Conservation (phyloP, 2,797 vertebrate genomes). For the Tokudaia muenninki region DNA sequence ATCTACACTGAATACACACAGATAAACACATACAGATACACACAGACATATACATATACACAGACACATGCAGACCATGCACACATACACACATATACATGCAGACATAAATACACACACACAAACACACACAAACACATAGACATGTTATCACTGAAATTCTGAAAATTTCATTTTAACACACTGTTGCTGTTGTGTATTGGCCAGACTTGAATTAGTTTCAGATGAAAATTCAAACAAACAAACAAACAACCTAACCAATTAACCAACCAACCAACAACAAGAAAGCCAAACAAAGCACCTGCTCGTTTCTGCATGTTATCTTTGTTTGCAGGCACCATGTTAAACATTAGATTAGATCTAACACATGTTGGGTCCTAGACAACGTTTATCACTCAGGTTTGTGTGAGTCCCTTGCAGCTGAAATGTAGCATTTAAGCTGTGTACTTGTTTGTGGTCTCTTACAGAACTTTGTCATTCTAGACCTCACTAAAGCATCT, state of each 20-base stretch:
- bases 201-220: slow-evolving; percentile 56
- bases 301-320: neutral
- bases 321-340: slow-evolving; percentile 6
- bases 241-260: neutral
- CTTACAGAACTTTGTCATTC: slow-evolving; percentile 4
- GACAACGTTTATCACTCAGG: neutral
- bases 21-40: neutral
- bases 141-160: neutral
- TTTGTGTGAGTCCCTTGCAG: slow-evolving; percentile 17
- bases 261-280: neutral
- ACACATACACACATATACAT: neutral
- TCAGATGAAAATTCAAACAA: neutral
- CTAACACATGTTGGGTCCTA: neutral
- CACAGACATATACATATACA: neutral
- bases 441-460: neutral
- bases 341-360: neutral
- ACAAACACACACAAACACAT: neutral
- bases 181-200: neutral
- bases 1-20: neutral
- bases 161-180: neutral
- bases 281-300: neutral
- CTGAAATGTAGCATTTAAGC: slow-evolving; percentile 30
- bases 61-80: neutral
- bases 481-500: neutral
- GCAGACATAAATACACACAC: neutral